phyloP scores from a whole-genome alignment of 2,888 invertebrate species.

The Caenorhabditis sp. region DNA sequence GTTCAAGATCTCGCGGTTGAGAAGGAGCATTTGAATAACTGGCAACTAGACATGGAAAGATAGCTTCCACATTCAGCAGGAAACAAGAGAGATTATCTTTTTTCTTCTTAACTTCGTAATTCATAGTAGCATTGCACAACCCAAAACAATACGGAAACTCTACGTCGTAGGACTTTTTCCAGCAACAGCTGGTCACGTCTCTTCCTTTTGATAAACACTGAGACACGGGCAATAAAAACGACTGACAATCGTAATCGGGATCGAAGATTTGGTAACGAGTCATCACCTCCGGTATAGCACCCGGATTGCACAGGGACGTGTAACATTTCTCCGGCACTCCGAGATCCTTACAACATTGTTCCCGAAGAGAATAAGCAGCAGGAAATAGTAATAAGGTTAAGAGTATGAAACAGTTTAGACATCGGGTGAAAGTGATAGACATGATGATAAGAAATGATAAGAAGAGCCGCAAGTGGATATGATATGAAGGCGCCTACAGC shows the following conservation, averaged over 20 bases:
- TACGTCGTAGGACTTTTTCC: slow-evolving; percentile 56
- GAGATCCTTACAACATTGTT: slow-evolving; percentile 73
- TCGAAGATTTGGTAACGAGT: slow-evolving; percentile 74
- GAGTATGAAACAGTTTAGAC: slow-evolving; percentile 3
- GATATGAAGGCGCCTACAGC: background rate
- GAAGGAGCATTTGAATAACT: slow-evolving; percentile 75
- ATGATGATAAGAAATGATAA: background rate
- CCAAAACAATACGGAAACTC: slow-evolving; percentile 76
- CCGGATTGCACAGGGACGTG: slow-evolving; percentile 73
- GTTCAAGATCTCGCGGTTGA: slow-evolving; percentile 63
- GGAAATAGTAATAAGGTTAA: background rate
- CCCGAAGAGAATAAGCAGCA: slow-evolving; percentile 3
- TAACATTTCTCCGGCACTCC: slow-evolving; percentile 74
- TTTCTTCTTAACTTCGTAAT: slow-evolving; percentile 1
- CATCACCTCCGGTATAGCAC: slow-evolving; percentile 72
- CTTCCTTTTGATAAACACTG: slow-evolving; percentile 78
- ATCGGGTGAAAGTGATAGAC: background rate
- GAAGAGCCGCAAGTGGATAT: slow-evolving; percentile 12
- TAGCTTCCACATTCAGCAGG: slow-evolving; percentile 72
- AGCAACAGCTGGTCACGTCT: slow-evolving; percentile 77
- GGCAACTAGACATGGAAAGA: slow-evolving; percentile 74
- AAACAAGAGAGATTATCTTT: slow-evolving; percentile 74
- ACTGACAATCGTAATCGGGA: slow-evolving; percentile 65
- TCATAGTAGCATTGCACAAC: slow-evolving; percentile 73
- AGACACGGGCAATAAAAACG: slow-evolving; percentile 70